phyloP scores from a whole-genome alignment of 2,888 invertebrate species.

The Lasioglossum marginatum region DNA sequence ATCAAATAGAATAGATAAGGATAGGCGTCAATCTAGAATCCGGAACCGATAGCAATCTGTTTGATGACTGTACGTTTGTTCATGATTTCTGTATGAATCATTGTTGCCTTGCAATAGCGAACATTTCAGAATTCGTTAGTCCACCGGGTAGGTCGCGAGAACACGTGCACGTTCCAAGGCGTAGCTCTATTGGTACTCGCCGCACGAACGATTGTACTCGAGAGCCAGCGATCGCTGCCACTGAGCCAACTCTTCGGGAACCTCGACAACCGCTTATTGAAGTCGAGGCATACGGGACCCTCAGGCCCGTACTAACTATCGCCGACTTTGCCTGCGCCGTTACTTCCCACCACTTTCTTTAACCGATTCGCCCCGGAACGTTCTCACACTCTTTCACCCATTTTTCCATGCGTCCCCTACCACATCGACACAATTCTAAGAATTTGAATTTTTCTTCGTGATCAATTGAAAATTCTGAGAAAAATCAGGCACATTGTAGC shows the following conservation, averaged over 20 bases:
- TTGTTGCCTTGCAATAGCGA: neutral
- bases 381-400: neutral
- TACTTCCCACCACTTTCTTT: neutral
- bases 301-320: conserved; percentile 75
- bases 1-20: neutral
- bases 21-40: neutral
- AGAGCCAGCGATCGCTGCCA: conserved; percentile 78
- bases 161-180: conserved; percentile 56
- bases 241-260: conserved; percentile 77
- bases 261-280: conserved; percentile 74
- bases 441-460: no score
- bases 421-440: no score
- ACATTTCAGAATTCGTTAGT: neutral
- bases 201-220: conserved; percentile 73
- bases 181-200: conserved; percentile 50
- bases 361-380: neutral
- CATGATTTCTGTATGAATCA: neutral
- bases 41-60: neutral
- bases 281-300: conserved; percentile 78
- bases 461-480: no score
- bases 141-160: neutral
- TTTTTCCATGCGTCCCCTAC: neutral
- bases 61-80: neutral
- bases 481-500: no score
- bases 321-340: neutral